A percentile compares a stretch with the other conserved stretches of the same genome.
phyloP scores from a whole-genome alignment of 2,888 invertebrate species.

The Phania funesta region DNA sequence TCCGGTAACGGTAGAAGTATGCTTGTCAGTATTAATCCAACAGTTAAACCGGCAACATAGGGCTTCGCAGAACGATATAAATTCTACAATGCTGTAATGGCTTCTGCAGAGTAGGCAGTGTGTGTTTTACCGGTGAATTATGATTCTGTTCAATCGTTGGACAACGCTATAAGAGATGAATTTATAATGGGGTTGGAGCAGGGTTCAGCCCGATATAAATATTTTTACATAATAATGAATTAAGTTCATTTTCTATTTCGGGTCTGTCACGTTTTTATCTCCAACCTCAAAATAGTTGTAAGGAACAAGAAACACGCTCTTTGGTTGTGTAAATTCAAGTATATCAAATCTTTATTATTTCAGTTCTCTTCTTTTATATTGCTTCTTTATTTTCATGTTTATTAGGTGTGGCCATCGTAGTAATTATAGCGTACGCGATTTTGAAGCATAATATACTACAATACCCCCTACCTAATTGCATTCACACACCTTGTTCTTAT shows the following conservation, averaged over 20 bases:
- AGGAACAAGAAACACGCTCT: not conserved
- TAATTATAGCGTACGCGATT: not conserved
- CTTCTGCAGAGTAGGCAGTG: not conserved
- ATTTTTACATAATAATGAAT: too few relatives aligned
- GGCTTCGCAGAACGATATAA: not conserved
- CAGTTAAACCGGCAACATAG: not conserved
- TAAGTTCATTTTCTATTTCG: too few relatives aligned
- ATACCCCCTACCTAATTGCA: constrained; percentile 3
- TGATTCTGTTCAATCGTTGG: not conserved
- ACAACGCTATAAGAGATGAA: not conserved
- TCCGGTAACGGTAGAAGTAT: not conserved
- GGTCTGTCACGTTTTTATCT: not conserved
- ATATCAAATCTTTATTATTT: not conserved
- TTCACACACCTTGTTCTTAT: not conserved
- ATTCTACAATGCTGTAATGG: not conserved
- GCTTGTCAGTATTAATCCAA: not conserved
- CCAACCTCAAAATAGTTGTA: not conserved
- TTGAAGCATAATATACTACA: not conserved
- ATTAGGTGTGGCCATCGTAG: not conserved
- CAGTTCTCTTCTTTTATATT: not conserved
- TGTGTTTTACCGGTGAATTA: not conserved
- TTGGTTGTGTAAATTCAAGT: not conserved
- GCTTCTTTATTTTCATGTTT: not conserved
- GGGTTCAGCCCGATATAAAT: not conserved
- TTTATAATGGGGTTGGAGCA: not conserved